Evolutionary conservation across 2,797 vertebrate genomes (phyloP).

Genomic region (Labroides dimidiatus): DNA sequence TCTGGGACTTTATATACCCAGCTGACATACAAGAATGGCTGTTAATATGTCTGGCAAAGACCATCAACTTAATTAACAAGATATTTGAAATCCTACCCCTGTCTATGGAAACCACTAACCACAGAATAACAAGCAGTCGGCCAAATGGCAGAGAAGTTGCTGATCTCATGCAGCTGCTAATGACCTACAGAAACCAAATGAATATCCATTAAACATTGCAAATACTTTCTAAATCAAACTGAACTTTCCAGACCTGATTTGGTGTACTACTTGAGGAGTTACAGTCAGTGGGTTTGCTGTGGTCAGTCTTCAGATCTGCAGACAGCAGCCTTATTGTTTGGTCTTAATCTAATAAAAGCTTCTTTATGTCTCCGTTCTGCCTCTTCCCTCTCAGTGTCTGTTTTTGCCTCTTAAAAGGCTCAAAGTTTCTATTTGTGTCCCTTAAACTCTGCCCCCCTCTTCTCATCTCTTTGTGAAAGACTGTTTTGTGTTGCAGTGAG

Average conservation of each 20-base stretch:
- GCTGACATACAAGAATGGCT: slow-evolving; percentile 24
- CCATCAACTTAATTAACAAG: slow-evolving; percentile 41
- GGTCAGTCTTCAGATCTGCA: background rate
- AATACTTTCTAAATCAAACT: background rate
- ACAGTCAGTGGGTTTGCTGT: slow-evolving; percentile 2
- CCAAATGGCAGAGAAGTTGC: slow-evolving; percentile 11
- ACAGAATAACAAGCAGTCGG: slow-evolving; percentile 33
- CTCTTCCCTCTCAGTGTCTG: slow-evolving; percentile 12
- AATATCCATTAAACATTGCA: slow-evolving; percentile 10
- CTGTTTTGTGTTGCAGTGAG: slow-evolving; percentile 59
- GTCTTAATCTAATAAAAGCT: slow-evolving; percentile 21
- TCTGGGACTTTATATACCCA: slow-evolving; percentile 33
- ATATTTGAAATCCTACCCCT: slow-evolving; percentile 22
- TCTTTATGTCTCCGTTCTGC: slow-evolving; percentile 1
- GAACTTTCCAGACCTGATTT: background rate
- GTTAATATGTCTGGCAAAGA: slow-evolving; percentile 34
- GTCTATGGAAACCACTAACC: slow-evolving; percentile 24
- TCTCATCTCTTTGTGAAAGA: slow-evolving; percentile 51
- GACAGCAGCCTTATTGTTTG: slow-evolving; percentile 20
- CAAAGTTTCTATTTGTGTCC: slow-evolving; percentile 48
- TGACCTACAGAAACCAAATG: slow-evolving; percentile 15
- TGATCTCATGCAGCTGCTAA: slow-evolving; percentile 11
- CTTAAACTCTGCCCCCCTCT: background rate
- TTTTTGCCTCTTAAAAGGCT: slow-evolving; percentile 19
- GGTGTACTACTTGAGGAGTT: background rate